These are phyloP conservation scores for Linepithema humile DNA, from an alignment of 1,140 invertebrate species.

Conservation along the genomic window DNA sequence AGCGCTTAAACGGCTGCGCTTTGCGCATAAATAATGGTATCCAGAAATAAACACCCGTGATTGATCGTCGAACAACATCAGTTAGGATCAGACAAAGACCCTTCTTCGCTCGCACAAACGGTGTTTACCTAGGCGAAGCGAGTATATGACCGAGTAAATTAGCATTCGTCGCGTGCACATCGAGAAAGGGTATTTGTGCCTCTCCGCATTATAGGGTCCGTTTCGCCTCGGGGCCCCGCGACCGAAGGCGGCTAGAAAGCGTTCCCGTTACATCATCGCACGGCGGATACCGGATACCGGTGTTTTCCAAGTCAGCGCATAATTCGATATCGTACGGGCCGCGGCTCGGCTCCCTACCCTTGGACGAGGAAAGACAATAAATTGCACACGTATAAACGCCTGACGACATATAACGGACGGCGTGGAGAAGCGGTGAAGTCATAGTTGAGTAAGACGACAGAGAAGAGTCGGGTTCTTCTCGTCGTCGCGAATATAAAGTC, in stretches of 20 bases:
- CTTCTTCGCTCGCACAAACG: neutral
- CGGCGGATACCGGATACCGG: slow-evolving; percentile 71
- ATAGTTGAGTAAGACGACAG: slow-evolving; percentile 37
- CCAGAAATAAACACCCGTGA: neutral
- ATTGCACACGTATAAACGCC: slow-evolving; percentile 44
- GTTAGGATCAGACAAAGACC: slow-evolving; percentile 15
- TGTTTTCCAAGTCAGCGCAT: slow-evolving; percentile 76
- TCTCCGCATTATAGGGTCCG: slow-evolving; percentile 57
- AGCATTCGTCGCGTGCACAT: slow-evolving; percentile 59
- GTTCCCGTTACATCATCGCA: slow-evolving; percentile 71
- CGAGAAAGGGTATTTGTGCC: slow-evolving; percentile 59
- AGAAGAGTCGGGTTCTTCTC: slow-evolving; percentile 29
- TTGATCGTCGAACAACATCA: neutral
- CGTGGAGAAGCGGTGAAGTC: slow-evolving; percentile 33
- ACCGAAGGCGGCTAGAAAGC: slow-evolving; percentile 53
- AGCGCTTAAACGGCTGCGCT: neutral
- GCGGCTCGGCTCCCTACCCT: slow-evolving; percentile 31
- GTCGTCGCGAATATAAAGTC: neutral
- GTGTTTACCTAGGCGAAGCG: slow-evolving; percentile 43
- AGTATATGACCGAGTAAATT: slow-evolving; percentile 43
- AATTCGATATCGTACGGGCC: slow-evolving; percentile 68
- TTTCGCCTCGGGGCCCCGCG: slow-evolving; percentile 48
- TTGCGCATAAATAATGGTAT: slow-evolving; percentile 2
- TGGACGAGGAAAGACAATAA: slow-evolving; percentile 43
- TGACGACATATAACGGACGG: slow-evolving; percentile 2